Base-by-base conservation (phyloP, 1,140 invertebrate species). In the Cydia fagiglandana region DNA sequence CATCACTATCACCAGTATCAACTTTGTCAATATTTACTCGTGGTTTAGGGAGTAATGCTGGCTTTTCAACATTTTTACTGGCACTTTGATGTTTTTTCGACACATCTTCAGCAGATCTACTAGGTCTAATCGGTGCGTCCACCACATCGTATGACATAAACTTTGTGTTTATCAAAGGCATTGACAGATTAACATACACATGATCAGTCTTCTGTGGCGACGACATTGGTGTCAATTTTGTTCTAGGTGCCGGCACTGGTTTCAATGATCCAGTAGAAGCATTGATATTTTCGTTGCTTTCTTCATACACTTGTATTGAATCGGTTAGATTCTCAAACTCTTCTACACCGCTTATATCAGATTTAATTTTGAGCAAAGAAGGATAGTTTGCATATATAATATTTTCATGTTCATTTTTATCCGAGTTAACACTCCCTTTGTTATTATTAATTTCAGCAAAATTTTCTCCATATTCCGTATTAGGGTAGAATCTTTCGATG, bases 241-340 rank as follows among this genome's bases (percentile, higher is more conserved):
- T 93, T 78, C 91, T 84, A 9, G 91, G 90, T 17, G 91, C 90
- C 12, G 91, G 91, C n/a, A 91, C 77, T 68, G 91, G 90, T 76
- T 84, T 88, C 64, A 93, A 74, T 15, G 90, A 91, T 17, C 75
- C 81, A 6, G 81, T 89, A 2, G 89, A 92, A 28, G 73, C 73
- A 78, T 86, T 87, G 0, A 86, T 76, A 28, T 80, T 70, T 70
- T 83, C 78, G 30, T 75, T 76, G 38, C 78, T 86, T 68, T 89
- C 87, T 84, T 93, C 93, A 77, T 82, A 93, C 61, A 91, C 84
- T 89, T 91, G 92, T 77, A 93, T 93, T 4, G 93, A 93, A 80
- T 93, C 93, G 20, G 91, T 93, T 66, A 94, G 81, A 78, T 94
- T 94, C 80, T 94, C 93, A 81, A 91, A 91, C 61, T 85, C 80